Evolutionary conservation across 2,888 invertebrate genomes (phyloP).

Genomic region (Xanthia icteritia): DNA sequence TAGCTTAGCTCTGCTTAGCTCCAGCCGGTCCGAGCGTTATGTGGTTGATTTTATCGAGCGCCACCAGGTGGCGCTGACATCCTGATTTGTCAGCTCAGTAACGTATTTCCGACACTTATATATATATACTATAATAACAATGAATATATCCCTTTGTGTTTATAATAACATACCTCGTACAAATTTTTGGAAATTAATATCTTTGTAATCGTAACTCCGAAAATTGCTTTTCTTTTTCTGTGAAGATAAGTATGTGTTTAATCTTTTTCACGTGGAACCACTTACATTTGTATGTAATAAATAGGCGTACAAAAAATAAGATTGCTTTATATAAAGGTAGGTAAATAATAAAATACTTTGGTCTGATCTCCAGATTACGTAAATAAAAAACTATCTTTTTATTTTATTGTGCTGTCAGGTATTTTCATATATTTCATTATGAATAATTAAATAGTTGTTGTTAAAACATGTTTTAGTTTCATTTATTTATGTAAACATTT

Average conservation of each 20-base stretch:
- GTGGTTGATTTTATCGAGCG: too few relatives aligned
- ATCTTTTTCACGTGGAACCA: background rate
- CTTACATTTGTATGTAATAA: background rate
- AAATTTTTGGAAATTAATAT: background rate
- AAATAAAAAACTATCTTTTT: background rate
- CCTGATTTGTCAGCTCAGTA: too few relatives aligned
- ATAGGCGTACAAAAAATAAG: background rate
- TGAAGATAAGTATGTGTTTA: background rate
- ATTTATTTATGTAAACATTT: background rate
- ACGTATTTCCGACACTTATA: too few relatives aligned
- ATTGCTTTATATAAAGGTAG: background rate
- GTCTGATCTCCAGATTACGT: background rate
- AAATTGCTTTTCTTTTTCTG: background rate
- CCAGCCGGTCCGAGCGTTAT: too few relatives aligned
- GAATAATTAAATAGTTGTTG: background rate
- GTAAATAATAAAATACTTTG: background rate
- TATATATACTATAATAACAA: too few relatives aligned
- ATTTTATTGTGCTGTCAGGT: background rate
- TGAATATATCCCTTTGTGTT: background rate
- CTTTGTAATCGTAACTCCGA: too few relatives aligned
- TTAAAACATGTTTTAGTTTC: background rate
- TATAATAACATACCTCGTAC: background rate
- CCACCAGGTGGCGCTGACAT: too few relatives aligned
- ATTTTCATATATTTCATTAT: slow-evolving; percentile 3
- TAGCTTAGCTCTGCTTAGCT: too few relatives aligned